Evolutionary conservation across 2,888 invertebrate species (phyloP).

Genomic region (Xiphydria camelus): DNA sequence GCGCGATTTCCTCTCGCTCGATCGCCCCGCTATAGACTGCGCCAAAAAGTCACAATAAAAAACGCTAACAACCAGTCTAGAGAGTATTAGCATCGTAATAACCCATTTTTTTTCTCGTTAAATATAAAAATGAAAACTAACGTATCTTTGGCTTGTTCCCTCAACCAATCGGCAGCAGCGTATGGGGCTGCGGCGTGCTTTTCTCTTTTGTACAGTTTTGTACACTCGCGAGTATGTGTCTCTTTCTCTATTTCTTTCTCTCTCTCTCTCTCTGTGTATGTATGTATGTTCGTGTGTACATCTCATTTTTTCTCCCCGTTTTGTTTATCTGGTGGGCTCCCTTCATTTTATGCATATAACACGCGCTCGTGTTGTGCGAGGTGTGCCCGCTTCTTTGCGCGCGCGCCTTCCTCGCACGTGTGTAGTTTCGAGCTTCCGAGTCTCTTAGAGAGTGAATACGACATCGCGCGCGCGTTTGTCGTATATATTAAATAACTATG

Average conservation of each 20-base stretch:
- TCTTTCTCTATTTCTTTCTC: constrained; percentile 9
- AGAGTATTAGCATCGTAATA: constrained; percentile 44
- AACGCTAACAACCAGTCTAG: constrained; percentile 41
- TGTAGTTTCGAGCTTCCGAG: too few relatives aligned
- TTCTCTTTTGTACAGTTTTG: constrained; percentile 48
- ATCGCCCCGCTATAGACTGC: not conserved
- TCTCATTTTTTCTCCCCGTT: constrained; percentile 5
- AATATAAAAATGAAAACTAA: constrained; percentile 68
- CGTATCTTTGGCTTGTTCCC: constrained; percentile 86
- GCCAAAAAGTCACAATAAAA: constrained; percentile 26
- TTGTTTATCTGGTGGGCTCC: too few relatives aligned
- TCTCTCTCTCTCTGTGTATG: too few relatives aligned
- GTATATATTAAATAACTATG: not conserved
- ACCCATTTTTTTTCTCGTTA: constrained; percentile 59
- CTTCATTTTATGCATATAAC: not conserved
- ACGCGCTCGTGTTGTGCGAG: not conserved
- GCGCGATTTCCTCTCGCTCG: too few relatives aligned
- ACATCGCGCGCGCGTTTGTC: too few relatives aligned
- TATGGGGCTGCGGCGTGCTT: constrained; percentile 44
- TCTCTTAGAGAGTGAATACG: too few relatives aligned
- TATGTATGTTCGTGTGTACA: constrained; percentile 28
- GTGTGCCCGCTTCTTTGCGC: not conserved
- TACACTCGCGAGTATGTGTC: constrained; percentile 41
- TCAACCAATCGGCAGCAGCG: constrained; percentile 68
- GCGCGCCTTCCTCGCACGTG: not conserved